Evolutionary conservation across 2,888 invertebrate species (phyloP).

Genomic region (Chromoteleia sp.): DNA sequence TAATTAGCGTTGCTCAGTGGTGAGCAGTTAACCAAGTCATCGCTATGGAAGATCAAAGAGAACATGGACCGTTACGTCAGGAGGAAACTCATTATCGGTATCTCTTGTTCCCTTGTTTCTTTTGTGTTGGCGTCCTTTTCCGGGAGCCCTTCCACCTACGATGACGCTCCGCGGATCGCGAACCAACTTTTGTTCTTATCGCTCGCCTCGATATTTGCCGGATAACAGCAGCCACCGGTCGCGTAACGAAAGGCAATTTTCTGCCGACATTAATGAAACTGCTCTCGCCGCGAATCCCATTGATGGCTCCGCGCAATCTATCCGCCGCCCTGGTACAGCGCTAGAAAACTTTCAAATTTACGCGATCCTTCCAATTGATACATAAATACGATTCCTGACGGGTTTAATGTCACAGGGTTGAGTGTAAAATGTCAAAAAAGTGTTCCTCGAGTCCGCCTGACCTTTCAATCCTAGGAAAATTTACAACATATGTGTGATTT

Average conservation of each 20-base stretch:
- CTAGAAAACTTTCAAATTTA: not conserved
- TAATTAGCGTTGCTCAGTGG: slow-evolving; percentile 62
- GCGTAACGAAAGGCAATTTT: slow-evolving; percentile 75
- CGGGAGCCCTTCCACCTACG: slow-evolving; percentile 59
- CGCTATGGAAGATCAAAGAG: slow-evolving; percentile 59
- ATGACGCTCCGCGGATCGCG: no score
- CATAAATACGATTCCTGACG: slow-evolving; percentile 14
- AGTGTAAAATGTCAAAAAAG: slow-evolving; percentile 51
- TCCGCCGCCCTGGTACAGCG: not conserved
- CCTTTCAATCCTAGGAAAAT: slow-evolving; percentile 33
- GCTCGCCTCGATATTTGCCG: slow-evolving; percentile 57
- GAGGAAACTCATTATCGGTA: slow-evolving; percentile 65
- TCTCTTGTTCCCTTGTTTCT: slow-evolving; percentile 53
- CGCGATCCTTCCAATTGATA: slow-evolving; percentile 24
- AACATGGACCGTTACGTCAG: slow-evolving; percentile 58
- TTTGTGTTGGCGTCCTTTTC: slow-evolving; percentile 71
- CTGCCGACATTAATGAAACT: slow-evolving; percentile 39
- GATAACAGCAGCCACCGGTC: slow-evolving; percentile 71
- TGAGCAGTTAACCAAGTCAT: slow-evolving; percentile 63
- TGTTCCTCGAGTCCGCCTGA: slow-evolving; percentile 14
- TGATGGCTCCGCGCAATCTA: slow-evolving; percentile 2
- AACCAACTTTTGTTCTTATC: slow-evolving; percentile 58
- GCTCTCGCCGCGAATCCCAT: slow-evolving; percentile 1
- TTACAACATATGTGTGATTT: slow-evolving; percentile 22
- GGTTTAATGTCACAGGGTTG: slow-evolving; percentile 19